These are phyloP conservation scores for Psettodes erumei DNA, from an alignment of 2,113 vertebrate species.

Conservation along the genomic window DNA sequence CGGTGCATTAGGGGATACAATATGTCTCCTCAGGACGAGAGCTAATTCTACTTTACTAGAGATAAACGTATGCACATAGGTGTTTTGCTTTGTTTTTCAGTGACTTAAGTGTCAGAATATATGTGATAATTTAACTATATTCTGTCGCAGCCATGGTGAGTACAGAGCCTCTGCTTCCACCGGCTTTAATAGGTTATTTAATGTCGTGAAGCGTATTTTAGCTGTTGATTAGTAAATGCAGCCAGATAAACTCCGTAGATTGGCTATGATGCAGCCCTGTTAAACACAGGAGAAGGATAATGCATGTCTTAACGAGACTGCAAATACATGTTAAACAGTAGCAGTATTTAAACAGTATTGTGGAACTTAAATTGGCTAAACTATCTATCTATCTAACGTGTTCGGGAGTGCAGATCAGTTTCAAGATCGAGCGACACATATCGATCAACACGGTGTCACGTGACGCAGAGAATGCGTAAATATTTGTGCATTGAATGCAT, in stretches of 20 bases:
- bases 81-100: not conserved
- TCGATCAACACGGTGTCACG: too few species aligned
- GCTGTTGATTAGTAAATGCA: slow-evolving; percentile 32
- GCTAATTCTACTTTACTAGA: slow-evolving; percentile 29
- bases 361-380: too few species aligned
- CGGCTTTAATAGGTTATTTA: not conserved
- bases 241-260: too few species aligned
- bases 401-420: not conserved
- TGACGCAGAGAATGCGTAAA: too few species aligned
- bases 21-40: slow-evolving; percentile 54
- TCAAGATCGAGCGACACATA: too few species aligned
- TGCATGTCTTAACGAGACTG: not conserved
- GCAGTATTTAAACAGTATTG: not conserved
- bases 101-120: not conserved
- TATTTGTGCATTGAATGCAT: too few species aligned
- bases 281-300: not conserved
- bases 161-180: not conserved
- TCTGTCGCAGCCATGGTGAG: slow-evolving; percentile 69
- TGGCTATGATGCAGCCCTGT: slow-evolving; percentile 15
- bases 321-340: not conserved
- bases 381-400: too few species aligned
- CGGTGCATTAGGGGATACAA: slow-evolving; percentile 78
- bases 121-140: not conserved
- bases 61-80: too few species aligned
- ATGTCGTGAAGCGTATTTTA: not conserved